phyloP scores from a whole-genome alignment of 2,888 invertebrate species.

The Camptogramma bilineatum region DNA sequence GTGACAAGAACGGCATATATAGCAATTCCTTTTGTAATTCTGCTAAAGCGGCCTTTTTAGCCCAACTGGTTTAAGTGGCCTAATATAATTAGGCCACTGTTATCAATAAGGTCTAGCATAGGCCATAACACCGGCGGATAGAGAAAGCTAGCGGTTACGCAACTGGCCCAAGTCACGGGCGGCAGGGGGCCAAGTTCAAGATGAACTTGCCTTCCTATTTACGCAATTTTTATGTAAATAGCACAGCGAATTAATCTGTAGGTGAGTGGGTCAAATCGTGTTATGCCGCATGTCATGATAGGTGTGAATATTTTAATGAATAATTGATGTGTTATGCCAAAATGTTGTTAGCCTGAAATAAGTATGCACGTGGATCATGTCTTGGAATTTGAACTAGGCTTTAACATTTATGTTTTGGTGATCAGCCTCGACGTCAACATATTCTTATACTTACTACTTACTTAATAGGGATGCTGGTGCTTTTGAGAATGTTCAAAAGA shows the following conservation, averaged over 20 bases:
- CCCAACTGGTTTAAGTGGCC: no score
- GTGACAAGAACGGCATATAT: no score
- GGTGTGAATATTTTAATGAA: neutral
- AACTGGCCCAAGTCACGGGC: constrained; percentile 52
- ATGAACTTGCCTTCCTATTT: constrained; percentile 31
- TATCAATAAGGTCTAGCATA: constrained; percentile 5
- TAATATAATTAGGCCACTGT: constrained; percentile 2
- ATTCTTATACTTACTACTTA: no score
- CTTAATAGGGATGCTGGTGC: no score
- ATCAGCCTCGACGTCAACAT: no score
- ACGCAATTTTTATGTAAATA: constrained; percentile 32
- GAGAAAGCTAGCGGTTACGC: constrained; percentile 60
- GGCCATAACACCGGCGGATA: constrained; percentile 1
- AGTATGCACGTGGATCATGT: no score
- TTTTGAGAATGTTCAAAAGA: no score
- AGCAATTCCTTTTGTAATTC: no score
- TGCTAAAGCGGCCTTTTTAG: no score
- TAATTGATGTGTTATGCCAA: neutral
- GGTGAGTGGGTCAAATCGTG: constrained; percentile 7
- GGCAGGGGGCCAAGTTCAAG: constrained; percentile 53
- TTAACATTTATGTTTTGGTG: no score
- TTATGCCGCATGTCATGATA: constrained; percentile 4
- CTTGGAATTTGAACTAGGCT: no score
- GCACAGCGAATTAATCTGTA: constrained; percentile 15
- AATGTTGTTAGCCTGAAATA: no score